Evolutionary conservation across 2,113 vertebrate genomes (phyloP).

Genomic region (Nerophis lumbriciformis): DNA sequence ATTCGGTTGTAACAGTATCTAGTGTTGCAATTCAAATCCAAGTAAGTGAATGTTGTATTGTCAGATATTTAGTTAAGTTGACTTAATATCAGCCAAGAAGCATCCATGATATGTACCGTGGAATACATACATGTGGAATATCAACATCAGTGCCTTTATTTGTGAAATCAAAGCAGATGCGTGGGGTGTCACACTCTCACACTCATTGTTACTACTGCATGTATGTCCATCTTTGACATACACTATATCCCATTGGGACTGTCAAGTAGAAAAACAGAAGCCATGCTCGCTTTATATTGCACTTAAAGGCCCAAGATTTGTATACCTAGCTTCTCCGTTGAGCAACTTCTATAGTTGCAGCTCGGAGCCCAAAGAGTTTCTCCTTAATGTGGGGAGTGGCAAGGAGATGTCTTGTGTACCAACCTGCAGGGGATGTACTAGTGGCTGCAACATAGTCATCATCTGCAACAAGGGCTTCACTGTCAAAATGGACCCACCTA

Average conservation of each 20-base stretch:
- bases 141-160: constrained; percentile 40
- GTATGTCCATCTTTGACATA: constrained; percentile 32
- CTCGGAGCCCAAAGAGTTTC: too few species aligned
- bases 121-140: constrained; percentile 12
- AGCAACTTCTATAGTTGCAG: too few species aligned
- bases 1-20: too few species aligned
- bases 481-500: constrained; percentile 65
- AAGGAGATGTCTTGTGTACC: constrained; percentile 44
- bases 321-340: too few species aligned
- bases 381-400: too few species aligned
- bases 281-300: background rate
- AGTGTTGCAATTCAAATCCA: too few species aligned
- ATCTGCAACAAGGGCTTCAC: constrained; percentile 74
- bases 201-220: constrained; percentile 18
- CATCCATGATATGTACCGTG: constrained; percentile 22
- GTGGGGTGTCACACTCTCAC: constrained; percentile 32
- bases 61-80: constrained; percentile 3
- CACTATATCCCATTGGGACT: background rate
- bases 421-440: constrained; percentile 70
- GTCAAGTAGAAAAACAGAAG: constrained; percentile 2
- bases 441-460: constrained; percentile 60
- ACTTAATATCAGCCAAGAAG: background rate
- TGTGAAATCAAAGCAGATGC: constrained; percentile 42
- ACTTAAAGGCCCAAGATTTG: too few species aligned
- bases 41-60: background rate